These are phyloP conservation scores for Prunella strophiata DNA, from an alignment of 2,797 vertebrate genomes.

Conservation along the genomic window DNA sequence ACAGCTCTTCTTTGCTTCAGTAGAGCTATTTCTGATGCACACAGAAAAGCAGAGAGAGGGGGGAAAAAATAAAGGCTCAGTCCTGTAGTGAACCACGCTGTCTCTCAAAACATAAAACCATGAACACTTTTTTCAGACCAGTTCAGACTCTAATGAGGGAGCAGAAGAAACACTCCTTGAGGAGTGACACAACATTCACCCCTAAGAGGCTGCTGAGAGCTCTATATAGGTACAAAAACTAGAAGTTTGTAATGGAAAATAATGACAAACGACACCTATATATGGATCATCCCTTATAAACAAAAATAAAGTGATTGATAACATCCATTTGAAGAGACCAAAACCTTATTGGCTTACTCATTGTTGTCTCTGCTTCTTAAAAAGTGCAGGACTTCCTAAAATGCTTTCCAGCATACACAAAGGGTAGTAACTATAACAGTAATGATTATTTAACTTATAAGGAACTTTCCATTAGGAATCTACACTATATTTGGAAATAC, in stretches of 20 bases:
- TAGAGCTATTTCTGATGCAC: conserved; percentile 4
- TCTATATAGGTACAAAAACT: neutral
- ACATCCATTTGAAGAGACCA: conserved; percentile 2
- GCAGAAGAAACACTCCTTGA: neutral
- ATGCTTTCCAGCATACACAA: neutral
- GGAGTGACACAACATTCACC: neutral
- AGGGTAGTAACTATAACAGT: neutral
- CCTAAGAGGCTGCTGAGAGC: neutral
- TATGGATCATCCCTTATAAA: conserved; percentile 4
- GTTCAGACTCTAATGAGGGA: neutral
- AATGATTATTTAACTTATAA: conserved; percentile 26
- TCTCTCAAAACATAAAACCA: neutral
- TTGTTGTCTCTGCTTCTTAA: conserved; percentile 13
- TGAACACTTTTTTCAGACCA: neutral
- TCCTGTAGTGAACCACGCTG: neutral
- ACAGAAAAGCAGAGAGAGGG: neutral
- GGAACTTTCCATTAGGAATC: neutral
- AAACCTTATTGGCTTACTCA: conserved; percentile 33
- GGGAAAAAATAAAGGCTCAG: neutral
- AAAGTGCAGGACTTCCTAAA: conserved; percentile 16
- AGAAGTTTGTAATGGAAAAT: conserved; percentile 16
- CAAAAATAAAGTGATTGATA: conserved; percentile 43
- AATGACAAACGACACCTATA: conserved; percentile 45
- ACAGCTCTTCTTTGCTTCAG: neutral
- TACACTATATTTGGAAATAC: neutral